Evolutionary conservation across 1,140 invertebrate genomes (phyloP).

Genomic region (Acromyrmex charruanus): DNA sequence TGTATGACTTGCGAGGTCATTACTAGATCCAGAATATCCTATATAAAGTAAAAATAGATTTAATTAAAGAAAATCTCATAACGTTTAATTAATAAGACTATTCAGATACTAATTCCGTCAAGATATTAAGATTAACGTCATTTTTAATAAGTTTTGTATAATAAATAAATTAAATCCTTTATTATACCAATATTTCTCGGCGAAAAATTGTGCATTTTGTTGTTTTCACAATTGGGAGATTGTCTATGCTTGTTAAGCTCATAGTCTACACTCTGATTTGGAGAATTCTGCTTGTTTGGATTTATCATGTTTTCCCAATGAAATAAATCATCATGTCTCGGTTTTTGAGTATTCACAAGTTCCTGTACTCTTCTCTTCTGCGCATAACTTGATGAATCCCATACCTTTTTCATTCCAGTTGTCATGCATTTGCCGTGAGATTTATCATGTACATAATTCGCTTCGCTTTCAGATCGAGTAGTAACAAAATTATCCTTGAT

Average conservation of each 20-base stretch:
- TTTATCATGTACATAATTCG: slow-evolving; percentile 42
- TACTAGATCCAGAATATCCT: slow-evolving; percentile 80
- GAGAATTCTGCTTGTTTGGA: slow-evolving; percentile 42
- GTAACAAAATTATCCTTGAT: slow-evolving; percentile 28
- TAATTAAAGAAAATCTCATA: slow-evolving; percentile 1
- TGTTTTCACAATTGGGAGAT: slow-evolving; percentile 61
- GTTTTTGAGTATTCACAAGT: slow-evolving; percentile 65
- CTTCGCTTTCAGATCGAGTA: slow-evolving; percentile 44
- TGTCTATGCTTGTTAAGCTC: slow-evolving; percentile 53
- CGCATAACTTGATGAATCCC: slow-evolving; percentile 54
- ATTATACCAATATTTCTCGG: slow-evolving; percentile 60
- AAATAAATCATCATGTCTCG: slow-evolving; percentile 59
- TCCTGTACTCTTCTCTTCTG: slow-evolving; percentile 68
- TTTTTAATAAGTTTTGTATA: slow-evolving; percentile 69
- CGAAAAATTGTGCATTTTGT: slow-evolving; percentile 54
- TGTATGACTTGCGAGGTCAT: slow-evolving; percentile 73
- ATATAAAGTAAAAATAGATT: neutral
- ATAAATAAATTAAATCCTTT: slow-evolving; percentile 16
- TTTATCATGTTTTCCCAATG: slow-evolving; percentile 53
- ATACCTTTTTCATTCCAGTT: slow-evolving; percentile 55
- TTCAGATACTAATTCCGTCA: neutral
- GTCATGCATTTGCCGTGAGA: neutral
- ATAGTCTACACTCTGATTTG: slow-evolving; percentile 10
- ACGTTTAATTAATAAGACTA: neutral
- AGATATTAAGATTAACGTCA: slow-evolving; percentile 70